Evolutionary conservation across 2,797 vertebrate genomes (phyloP), one percentile per base, ranked within the genome.

Genomic region (Sebastes cheni): DNA sequence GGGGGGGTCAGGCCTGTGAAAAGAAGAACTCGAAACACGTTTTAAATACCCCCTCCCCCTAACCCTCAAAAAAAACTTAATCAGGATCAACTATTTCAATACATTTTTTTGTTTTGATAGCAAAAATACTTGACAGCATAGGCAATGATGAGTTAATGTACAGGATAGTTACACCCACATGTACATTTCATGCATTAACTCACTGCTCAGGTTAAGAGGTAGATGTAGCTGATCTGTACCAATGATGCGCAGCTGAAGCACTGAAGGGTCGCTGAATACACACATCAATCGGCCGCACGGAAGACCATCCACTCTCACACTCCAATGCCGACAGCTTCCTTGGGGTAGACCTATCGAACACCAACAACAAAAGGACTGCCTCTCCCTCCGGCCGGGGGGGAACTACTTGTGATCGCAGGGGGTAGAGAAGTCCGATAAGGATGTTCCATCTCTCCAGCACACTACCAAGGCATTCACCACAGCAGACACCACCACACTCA

Each of bases 391-490:
- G 91, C 62, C 73, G 65, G 83, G 83, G 27, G 39, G 65, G 81
- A 86, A 90, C 94, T 95, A 96, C 88, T 94, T 91, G 89, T 77
- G 90, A 92, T 92, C 42, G 91, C 87, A 88, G 92, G 76, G 77
- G 79, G 91, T 81, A 77, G 89, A 82, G 89, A 86, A 77, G 87
- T 93, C 92, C 91, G 20, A 93, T 75, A 90, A 46, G 80, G 94
- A 81, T 29, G 93, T 23, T 94, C 93, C 85, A 46, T 92, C 92
- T 92, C 80, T 85, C 79, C 92, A 92, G 90, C 88, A 90, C 90
- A 95, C 90, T 94, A 96, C 86, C 92, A 90, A 85, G 92, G 94
- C 90, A 95, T 89, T 95, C 94, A 95, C 75, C 92, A 90, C 91
- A 89, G 94, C 84, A 86, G 94, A 92, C 89, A 94, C 91, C 94